Conservation (phyloP, 1,140 invertebrate species). For the Drosophila yakuba region DNA sequence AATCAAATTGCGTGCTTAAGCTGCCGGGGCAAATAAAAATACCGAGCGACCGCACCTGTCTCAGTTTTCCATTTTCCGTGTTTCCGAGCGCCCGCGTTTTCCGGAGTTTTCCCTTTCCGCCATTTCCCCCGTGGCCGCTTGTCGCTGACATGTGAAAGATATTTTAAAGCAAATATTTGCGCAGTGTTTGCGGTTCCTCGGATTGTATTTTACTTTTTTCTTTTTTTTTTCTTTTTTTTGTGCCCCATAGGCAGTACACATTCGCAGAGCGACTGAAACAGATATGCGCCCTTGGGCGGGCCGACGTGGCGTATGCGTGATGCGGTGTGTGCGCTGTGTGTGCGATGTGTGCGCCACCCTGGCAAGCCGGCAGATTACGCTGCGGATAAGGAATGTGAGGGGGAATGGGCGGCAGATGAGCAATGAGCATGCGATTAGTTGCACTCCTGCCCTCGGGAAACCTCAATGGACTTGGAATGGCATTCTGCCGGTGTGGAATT, state of each 20-base stretch:
- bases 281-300: slow-evolving; percentile 6
- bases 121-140: slow-evolving; percentile 55
- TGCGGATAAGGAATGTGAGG: slow-evolving; percentile 44
- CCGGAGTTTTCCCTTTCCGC: slow-evolving; percentile 4
- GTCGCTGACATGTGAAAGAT: slow-evolving; percentile 66
- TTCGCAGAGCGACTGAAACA: slow-evolving; percentile 17
- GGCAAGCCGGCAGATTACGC: slow-evolving; percentile 33
- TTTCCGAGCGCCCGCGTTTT: neutral
- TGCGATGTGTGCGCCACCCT: neutral
- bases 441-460: slow-evolving; percentile 30
- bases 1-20: slow-evolving; percentile 61
- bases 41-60: slow-evolving; percentile 40
- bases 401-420: slow-evolving; percentile 40
- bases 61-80: slow-evolving; percentile 29
- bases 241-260: slow-evolving; percentile 35
- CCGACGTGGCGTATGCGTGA: slow-evolving; percentile 51
- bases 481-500: slow-evolving; percentile 26
- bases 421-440: slow-evolving; percentile 61
- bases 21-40: slow-evolving; percentile 55
- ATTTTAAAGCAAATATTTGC: slow-evolving; percentile 70
- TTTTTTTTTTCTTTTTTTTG: neutral
- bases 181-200: slow-evolving; percentile 44
- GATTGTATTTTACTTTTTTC: slow-evolving; percentile 33
- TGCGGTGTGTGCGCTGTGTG: slow-evolving; percentile 25
- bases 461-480: slow-evolving; percentile 25